A percentile compares a stretch with the other conserved stretches of the same genome.
phyloP scores from a whole-genome alignment of 1,140 invertebrate species.

The Drosophila navojoa region DNA sequence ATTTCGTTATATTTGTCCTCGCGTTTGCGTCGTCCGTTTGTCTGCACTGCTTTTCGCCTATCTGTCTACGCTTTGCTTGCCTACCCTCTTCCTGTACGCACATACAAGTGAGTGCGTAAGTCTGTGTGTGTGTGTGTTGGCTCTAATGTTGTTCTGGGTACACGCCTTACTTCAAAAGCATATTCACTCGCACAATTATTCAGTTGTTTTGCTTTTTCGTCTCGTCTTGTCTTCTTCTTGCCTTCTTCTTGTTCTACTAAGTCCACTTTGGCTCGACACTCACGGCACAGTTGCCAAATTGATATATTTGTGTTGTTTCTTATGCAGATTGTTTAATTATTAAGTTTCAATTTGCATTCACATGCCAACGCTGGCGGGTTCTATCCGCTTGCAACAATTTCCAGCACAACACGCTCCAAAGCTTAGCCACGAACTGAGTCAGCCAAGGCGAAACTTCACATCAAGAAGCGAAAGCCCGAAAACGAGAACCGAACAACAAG shows the following conservation, averaged over 20 bases:
- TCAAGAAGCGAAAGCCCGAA: constrained; percentile 44
- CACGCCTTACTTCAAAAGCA: constrained; percentile 64
- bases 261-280: constrained; percentile 1
- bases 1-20: constrained; percentile 35
- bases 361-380: constrained; percentile 24
- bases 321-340: constrained; percentile 18
- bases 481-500: constrained; percentile 5
- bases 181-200: constrained; percentile 20
- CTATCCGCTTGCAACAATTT: constrained; percentile 62
- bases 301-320: constrained; percentile 8
- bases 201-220: not conserved
- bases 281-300: constrained; percentile 9
- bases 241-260: not conserved
- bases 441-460: constrained; percentile 57
- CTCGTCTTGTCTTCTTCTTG: not conserved
- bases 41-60: constrained; percentile 50
- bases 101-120: not conserved
- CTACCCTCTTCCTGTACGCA: constrained; percentile 7
- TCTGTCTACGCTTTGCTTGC: constrained; percentile 60
- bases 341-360: constrained; percentile 31
- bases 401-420: constrained; percentile 80
- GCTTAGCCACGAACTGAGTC: constrained; percentile 79
- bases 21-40: constrained; percentile 37
- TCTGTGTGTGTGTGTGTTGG: constrained; percentile 11
- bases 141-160: constrained; percentile 38